Evolutionary conservation across 2,797 vertebrate genomes (phyloP).

Genomic region (Furcifer pardalis): DNA sequence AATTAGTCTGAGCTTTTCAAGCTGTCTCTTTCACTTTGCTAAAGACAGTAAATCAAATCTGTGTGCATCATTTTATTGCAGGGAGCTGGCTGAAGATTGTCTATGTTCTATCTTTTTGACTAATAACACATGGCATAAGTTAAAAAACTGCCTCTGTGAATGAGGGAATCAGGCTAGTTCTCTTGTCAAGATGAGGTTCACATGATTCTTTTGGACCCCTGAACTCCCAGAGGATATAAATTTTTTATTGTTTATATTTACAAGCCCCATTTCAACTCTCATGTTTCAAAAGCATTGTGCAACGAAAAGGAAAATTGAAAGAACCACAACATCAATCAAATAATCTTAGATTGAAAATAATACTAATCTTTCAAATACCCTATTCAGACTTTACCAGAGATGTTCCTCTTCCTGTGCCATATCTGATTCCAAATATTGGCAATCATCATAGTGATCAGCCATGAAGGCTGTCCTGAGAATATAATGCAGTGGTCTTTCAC

Average conservation of each 20-base stretch:
- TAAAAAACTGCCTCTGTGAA: background rate
- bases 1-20: conserved; percentile 61
- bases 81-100: conserved; percentile 46
- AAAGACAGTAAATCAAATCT: conserved; percentile 58
- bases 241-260: background rate
- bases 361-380: background rate
- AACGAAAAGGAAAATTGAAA: background rate
- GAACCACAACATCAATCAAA: background rate
- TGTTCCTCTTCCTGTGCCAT: no score
- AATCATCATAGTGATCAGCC: no score
- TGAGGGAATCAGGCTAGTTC: background rate
- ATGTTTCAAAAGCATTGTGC: background rate
- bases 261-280: background rate
- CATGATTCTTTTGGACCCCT: background rate
- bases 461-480: no score
- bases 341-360: background rate
- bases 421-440: no score
- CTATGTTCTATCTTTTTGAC: conserved; percentile 2
- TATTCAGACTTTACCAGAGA: no score
- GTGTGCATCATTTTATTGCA: conserved; percentile 44
- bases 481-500: no score
- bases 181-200: background rate
- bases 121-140: background rate
- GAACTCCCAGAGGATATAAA: no score
- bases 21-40: conserved; percentile 62